These are phyloP conservation scores for Macropus fuliginosus DNA, from an alignment of 2,797 vertebrate species.

Conservation along the genomic window DNA sequence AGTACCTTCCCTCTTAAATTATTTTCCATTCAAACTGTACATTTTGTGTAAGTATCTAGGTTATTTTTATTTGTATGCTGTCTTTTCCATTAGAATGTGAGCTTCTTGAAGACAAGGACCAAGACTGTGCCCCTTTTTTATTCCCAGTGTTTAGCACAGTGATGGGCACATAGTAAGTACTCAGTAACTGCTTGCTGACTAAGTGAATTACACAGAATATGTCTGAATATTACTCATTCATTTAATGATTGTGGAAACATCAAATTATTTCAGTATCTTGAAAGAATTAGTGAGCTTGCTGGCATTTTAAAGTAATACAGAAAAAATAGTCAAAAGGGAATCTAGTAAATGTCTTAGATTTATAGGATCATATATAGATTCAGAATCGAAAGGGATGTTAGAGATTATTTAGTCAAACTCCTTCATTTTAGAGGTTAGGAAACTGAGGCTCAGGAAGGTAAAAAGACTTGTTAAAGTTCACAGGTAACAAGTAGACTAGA, in stretches of 20 bases:
- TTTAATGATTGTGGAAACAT: constrained; percentile 41
- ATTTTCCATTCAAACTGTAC: not conserved
- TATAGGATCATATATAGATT: not conserved
- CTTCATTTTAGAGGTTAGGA: not conserved
- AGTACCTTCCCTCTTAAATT: not conserved
- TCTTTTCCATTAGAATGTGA: not conserved
- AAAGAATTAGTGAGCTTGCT: constrained; percentile 20
- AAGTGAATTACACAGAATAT: not conserved
- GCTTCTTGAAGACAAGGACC: not conserved
- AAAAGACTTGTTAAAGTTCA: not conserved
- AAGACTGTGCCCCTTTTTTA: not conserved
- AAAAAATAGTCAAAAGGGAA: not conserved
- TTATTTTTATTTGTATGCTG: not conserved
- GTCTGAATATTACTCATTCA: not conserved
- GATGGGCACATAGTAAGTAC: not conserved
- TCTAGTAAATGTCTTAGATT: not conserved
- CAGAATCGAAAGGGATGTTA: not conserved
- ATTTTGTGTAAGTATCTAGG: not conserved
- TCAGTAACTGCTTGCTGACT: not conserved
- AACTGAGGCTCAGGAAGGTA: not conserved
- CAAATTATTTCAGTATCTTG: constrained; percentile 49
- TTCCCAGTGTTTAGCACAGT: not conserved
- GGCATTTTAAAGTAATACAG: constrained; percentile 6
- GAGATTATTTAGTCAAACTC: not conserved
- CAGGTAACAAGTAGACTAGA: not conserved